phyloP scores from a whole-genome alignment of 2,888 invertebrate species.

The Lampropteryx suffumata region DNA sequence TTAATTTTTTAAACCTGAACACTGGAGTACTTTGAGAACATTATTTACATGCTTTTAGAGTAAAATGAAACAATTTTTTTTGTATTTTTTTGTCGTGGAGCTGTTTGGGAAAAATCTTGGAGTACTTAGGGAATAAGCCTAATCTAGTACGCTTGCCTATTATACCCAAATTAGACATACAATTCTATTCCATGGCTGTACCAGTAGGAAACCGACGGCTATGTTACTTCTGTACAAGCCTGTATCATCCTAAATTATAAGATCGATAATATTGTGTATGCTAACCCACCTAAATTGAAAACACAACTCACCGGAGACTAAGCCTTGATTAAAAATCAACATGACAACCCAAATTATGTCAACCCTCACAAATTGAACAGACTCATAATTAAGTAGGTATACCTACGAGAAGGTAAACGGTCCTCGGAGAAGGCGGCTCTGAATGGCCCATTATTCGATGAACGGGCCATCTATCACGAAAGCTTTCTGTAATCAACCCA shows the following conservation, averaged over 20 bases:
- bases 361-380: conserved; percentile 27
- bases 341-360: conserved; percentile 27
- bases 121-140: too few relatives aligned
- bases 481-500: conserved; percentile 64
- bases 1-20: too few relatives aligned
- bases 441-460: conserved; percentile 68
- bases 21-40: too few relatives aligned
- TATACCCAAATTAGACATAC: too few relatives aligned
- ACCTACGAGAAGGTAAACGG: conserved; percentile 32
- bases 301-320: conserved; percentile 4
- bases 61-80: too few relatives aligned
- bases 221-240: background rate
- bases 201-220: background rate
- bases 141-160: too few relatives aligned
- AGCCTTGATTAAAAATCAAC: conserved; percentile 26
- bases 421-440: conserved; percentile 40
- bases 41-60: too few relatives aligned
- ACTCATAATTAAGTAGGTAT: conserved; percentile 35
- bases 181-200: too few relatives aligned
- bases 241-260: background rate
- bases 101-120: too few relatives aligned
- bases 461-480: conserved; percentile 67
- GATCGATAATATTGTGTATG: background rate
- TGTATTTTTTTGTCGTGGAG: too few relatives aligned
- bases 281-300: background rate